Conservation (phyloP, 2,113 vertebrate species). For the Labeo rohita region DNA sequence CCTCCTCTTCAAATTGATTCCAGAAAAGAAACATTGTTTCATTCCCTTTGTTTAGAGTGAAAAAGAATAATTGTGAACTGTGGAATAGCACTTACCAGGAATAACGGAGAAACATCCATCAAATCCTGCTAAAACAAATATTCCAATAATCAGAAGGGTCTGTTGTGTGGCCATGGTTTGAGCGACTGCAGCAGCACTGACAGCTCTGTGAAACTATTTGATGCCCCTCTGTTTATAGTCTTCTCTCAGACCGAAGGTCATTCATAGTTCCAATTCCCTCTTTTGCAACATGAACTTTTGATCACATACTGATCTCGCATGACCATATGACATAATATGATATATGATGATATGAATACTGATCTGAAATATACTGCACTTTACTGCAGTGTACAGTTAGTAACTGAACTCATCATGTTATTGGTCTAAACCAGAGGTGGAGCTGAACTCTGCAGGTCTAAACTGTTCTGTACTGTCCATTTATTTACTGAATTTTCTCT, state of each 20-base stretch:
- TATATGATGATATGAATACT: neutral
- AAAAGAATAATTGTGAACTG: neutral
- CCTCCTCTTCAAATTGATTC: slow-evolving; percentile 49
- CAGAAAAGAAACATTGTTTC: slow-evolving; percentile 8
- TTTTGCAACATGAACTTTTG: neutral
- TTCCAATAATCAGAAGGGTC: slow-evolving; percentile 56
- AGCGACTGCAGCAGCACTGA: neutral
- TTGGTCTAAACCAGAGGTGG: neutral
- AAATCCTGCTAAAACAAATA: slow-evolving; percentile 64
- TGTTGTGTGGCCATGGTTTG: slow-evolving; percentile 63
- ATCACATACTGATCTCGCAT: slow-evolving; percentile 16
- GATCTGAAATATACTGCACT: neutral
- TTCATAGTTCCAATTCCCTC: neutral
- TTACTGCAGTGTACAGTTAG: neutral
- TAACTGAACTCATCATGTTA: neutral
- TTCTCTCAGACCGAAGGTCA: slow-evolving; percentile 43
- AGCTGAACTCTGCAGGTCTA: too few relatives aligned
- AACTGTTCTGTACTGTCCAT: neutral
- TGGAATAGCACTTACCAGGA: slow-evolving; percentile 65
- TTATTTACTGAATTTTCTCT: neutral
- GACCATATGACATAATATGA: neutral
- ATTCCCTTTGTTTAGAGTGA: neutral
- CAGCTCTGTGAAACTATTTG: neutral
- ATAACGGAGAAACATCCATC: slow-evolving; percentile 43
- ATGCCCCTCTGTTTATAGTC: slow-evolving; percentile 44